A percentile compares a stretch with the other conserved stretches of the same genome.
Conservation (phyloP, 2,113 vertebrate genomes). For the Condylura cristata region DNA sequence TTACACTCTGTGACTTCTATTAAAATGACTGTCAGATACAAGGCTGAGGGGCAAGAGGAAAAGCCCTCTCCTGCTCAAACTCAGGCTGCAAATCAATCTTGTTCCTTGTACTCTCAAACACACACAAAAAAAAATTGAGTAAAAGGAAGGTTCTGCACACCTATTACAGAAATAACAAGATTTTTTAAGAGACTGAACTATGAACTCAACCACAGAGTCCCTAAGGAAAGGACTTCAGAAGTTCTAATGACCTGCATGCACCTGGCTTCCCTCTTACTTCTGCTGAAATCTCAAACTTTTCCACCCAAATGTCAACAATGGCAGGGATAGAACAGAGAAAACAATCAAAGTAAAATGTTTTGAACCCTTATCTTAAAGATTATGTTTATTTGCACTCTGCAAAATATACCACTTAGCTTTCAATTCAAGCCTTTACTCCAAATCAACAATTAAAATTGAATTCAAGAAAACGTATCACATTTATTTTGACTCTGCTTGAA, state of each 20-base stretch:
- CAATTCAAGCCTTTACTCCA: constrained; percentile 19
- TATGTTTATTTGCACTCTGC: background rate
- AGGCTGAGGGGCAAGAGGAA: background rate
- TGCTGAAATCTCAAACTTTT: background rate
- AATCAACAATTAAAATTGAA: constrained; percentile 26
- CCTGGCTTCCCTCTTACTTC: background rate
- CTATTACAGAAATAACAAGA: background rate
- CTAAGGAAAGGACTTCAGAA: background rate
- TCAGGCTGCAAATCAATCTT: background rate
- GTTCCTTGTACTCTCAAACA: background rate
- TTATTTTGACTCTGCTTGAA: background rate
- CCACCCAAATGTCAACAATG: background rate
- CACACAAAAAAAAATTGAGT: background rate
- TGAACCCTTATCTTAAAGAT: constrained; percentile 9
- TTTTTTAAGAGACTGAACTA: background rate
- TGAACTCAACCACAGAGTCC: background rate
- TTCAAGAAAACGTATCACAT: background rate
- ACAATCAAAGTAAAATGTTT: background rate
- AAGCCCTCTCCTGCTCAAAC: background rate
- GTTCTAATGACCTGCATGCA: background rate
- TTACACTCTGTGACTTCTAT: background rate
- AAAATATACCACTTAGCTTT: background rate
- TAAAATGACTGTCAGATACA: background rate
- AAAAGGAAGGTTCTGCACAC: background rate
- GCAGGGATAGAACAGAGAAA: background rate